phyloP scores from a whole-genome alignment of 2,797 vertebrate species.

The Myiotriccus ornatus region DNA sequence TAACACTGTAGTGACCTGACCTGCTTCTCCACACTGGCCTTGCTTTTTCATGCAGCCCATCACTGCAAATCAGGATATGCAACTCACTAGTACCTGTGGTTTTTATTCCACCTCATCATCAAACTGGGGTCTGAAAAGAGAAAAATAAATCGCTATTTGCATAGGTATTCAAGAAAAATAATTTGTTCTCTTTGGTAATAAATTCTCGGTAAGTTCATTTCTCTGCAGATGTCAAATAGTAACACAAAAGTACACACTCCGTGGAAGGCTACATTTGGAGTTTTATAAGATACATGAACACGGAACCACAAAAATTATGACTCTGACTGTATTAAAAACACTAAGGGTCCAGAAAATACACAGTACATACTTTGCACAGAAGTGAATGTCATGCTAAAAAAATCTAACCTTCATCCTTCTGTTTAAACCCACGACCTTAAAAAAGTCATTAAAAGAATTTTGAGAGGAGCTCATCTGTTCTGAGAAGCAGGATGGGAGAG shows the following conservation, averaged over 20 bases:
- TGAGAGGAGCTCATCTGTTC: not conserved
- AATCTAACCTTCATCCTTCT: not conserved
- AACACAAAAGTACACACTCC: not conserved
- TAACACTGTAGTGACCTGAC: not conserved
- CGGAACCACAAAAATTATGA: not conserved
- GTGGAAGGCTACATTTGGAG: not conserved
- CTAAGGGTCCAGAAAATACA: not conserved
- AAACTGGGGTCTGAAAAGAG: not conserved
- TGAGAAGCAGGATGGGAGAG: not conserved
- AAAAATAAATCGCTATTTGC: not conserved
- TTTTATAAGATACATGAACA: not conserved
- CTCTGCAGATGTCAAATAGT: slow-evolving; percentile 13
- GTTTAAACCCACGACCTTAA: not conserved
- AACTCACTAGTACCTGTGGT: not conserved
- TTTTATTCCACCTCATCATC: not conserved
- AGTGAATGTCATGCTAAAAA: not conserved
- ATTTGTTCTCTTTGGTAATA: not conserved
- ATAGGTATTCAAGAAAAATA: not conserved
- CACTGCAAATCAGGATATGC: not conserved
- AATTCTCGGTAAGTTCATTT: not conserved
- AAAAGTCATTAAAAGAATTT: not conserved
- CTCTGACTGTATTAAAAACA: not conserved
- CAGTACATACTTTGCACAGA: not conserved
- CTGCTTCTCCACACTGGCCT: not conserved
- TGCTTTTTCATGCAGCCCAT: not conserved